These are phyloP conservation scores for Helleia helle DNA, from an alignment of 2,888 invertebrate species.

Conservation along the genomic window DNA sequence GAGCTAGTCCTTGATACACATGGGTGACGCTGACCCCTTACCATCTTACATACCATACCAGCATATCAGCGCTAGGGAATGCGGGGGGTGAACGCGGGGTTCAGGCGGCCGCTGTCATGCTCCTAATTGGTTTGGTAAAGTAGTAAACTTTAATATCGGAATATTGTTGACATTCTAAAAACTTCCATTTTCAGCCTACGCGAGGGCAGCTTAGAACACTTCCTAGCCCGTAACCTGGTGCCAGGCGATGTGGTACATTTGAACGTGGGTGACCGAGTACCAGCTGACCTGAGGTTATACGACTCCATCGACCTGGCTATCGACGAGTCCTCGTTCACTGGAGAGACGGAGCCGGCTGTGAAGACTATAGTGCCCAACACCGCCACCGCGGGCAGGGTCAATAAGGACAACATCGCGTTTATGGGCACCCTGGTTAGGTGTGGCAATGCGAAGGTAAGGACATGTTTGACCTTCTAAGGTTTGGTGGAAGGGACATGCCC, in stretches of 20 bases:
- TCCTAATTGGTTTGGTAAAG: too few species aligned
- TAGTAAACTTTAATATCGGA: too few species aligned
- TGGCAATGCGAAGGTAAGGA: constrained; percentile 92
- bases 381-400: constrained; percentile 77
- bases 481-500: too few species aligned
- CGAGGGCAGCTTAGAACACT: constrained; percentile 89
- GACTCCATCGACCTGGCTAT: constrained; percentile 94
- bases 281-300: constrained; percentile 96
- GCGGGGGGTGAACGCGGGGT: too few species aligned
- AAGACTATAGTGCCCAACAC: constrained; percentile 81
- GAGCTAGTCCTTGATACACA: too few species aligned
- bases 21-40: too few species aligned
- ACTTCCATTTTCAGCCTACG: constrained; percentile 87
- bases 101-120: too few species aligned
- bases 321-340: constrained; percentile 99
- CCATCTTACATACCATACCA: too few species aligned
- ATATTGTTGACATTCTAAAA: too few species aligned
- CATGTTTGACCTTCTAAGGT: background rate
- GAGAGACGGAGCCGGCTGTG: constrained; percentile 95
- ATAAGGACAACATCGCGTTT: constrained; percentile 92
- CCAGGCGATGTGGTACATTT: constrained; percentile 97
- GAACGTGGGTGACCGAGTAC: constrained; percentile 96
- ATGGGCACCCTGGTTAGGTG: constrained; percentile 98
- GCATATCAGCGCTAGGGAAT: too few species aligned
- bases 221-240: constrained; percentile 95